Evolutionary conservation across 35 echinoderm and acorn worm genomes (phyloP).

Genomic region (Holothuria glaberrima): DNA sequence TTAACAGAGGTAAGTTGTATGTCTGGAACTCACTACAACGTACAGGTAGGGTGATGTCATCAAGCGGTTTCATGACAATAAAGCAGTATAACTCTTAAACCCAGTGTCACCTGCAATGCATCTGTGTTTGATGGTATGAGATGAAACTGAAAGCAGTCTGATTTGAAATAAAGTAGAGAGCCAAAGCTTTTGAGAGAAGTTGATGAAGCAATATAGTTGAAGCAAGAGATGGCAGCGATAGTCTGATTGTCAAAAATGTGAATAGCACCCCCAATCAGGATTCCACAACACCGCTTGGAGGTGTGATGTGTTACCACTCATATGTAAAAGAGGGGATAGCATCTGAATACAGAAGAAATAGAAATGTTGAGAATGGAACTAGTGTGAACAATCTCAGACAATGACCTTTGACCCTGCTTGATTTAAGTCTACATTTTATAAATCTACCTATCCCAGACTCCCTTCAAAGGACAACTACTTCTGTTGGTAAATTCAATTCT

Average conservation of each 20-base stretch:
- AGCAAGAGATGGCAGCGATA: neutral
- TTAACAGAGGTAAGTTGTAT: too few relatives aligned
- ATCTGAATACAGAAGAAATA: neutral
- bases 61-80: too few relatives aligned
- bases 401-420: neutral
- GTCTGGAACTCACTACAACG: too few relatives aligned
- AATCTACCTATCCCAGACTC: neutral
- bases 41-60: too few relatives aligned
- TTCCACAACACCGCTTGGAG: slow-evolving; percentile 33
- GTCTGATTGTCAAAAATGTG: neutral
- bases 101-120: too few relatives aligned
- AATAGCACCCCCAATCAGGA: slow-evolving; percentile 39
- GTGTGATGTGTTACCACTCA: neutral
- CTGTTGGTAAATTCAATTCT: neutral
- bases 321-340: neutral
- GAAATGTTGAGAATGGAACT: neutral
- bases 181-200: too few relatives aligned
- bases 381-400: neutral
- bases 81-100: too few relatives aligned
- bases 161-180: too few relatives aligned
- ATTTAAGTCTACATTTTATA: neutral
- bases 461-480: neutral
- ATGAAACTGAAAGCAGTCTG: too few relatives aligned
- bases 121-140: too few relatives aligned
- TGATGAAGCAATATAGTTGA: too few relatives aligned